phyloP scores from a whole-genome alignment of 2,888 invertebrate genomes.

The Teleiodes luculella region DNA sequence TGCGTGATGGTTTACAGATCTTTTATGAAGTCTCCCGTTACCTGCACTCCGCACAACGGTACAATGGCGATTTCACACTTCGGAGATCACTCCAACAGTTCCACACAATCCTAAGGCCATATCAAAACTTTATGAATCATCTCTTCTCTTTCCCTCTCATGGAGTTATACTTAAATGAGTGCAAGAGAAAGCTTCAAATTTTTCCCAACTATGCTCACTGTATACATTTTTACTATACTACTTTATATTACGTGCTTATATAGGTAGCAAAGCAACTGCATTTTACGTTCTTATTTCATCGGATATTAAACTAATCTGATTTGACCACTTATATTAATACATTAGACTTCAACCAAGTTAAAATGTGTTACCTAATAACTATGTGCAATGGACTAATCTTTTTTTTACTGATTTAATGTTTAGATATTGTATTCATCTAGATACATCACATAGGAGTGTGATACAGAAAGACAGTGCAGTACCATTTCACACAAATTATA shows the following conservation, averaged over 20 bases:
- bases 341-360: too few species aligned
- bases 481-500: too few species aligned
- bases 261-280: too few species aligned
- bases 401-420: too few species aligned
- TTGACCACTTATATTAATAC: too few species aligned
- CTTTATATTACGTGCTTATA: not conserved
- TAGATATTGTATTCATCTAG: too few species aligned
- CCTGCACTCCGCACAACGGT: conserved; percentile 30
- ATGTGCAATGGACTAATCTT: too few species aligned
- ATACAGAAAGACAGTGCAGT: too few species aligned
- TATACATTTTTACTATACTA: not conserved
- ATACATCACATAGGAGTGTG: too few species aligned
- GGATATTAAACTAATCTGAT: too few species aligned
- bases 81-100: conserved; percentile 25
- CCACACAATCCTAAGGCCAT: conserved; percentile 3
- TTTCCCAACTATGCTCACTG: not conserved
- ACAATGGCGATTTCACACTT: conserved; percentile 37
- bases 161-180: not conserved
- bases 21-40: conserved; percentile 38
- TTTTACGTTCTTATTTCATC: too few species aligned
- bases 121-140: not conserved
- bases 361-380: too few species aligned
- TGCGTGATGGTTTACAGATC: conserved; percentile 30
- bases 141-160: not conserved
- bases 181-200: not conserved